Base-by-base conservation (phyloP, 2,797 vertebrate species). In the Peromyscus eremicus region DNA sequence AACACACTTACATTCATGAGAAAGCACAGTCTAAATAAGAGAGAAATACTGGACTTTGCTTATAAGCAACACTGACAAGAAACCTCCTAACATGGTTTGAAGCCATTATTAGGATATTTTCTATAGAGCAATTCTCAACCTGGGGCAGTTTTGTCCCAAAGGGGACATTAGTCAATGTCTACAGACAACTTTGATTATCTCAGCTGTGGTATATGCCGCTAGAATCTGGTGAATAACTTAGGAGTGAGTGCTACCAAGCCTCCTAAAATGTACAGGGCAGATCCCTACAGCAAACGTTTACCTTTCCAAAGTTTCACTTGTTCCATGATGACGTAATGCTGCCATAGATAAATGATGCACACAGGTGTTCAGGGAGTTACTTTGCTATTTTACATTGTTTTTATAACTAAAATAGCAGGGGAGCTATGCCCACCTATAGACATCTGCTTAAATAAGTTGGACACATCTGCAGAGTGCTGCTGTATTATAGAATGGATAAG, bases 1-100 rank as follows among this genome's bases (percentile, higher is more conserved):
- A 70, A 3, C n/a, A 66, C 27, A 60, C 84, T 91, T 96, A 89
- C 1, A 43, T 16, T 88, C 60, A 83, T 25, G 14, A 91, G 21
- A 89, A 97, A 89, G 84, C 76, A 34, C 10, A 80, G 34, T 71
- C 84, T 81, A 88, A 85, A 19, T 89, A 46, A 91, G 29, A 85
- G 27, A 27, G 11, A 81, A 75, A 66, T 80, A 80, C 29, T 81
- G 81, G 76, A 77, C 81, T 95, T 81, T 88, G 40, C 68, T 89
- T 68, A 55, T 49, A 87, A 76, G 25, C 6, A 46, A 13, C 62
- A 0, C 68, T 84, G 71, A 19, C 37, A 96, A 88, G 21, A 84
- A 43, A 88, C 23, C 16, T 83, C 27, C 52, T 79, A 90, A 64
- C 7, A 64, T 81, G 40, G 11, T 68, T 70, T 92, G 76, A 90